Evolutionary conservation across 2,113 vertebrate genomes (phyloP), one percentile per base, ranked within the genome.

Genomic region (Vidua macroura): DNA sequence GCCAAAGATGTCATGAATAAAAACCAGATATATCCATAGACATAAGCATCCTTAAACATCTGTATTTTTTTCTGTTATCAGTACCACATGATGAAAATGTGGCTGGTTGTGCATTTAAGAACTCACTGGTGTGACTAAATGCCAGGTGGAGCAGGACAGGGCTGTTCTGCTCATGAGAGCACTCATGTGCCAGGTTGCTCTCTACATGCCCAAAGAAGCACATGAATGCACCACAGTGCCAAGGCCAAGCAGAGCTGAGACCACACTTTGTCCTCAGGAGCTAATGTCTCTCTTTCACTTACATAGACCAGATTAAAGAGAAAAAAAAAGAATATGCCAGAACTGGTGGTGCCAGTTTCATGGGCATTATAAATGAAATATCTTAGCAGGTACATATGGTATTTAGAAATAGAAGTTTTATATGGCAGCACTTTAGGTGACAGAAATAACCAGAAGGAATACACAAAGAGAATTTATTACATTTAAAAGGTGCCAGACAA

Each of bases 391-490:
- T 59, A 85, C 15, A 33, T 62, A 56, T 5, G 20, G 60, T 88
- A 93, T 83, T 93, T 88, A 88, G 78, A 95, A 95, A 90, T 21
- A 63, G 19, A 56, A 81, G 13, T 59, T 95, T 94, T 95, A 91
- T 56, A 73, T 25, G 43, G 49, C 23, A 62, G 37, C 60, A 94
- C 41, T 83, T 87, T 55, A 91, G 51, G 58, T 86, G 79, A 76
- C 66, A 72, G 84, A 88, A 95, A 81, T 75, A 88, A 70, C 18
- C 43, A 78, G 63, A 70, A 83, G 23, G 51, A 95, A 91, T 79
- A 79, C 48, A 79, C 60, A 48, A 93, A 63, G 39, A 55, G 35
- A 82, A 93, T 91, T 86, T 82, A 90, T 94, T 44, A 60, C 53
- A 55, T 84, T 92, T 88, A 76, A 88, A 67, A 88, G n/a, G 19